Percentiles rank a stretch among this genome's conserved stretches.
Conservation (phyloP, 2,113 vertebrate genomes). For the Nanorana parkeri region DNA sequence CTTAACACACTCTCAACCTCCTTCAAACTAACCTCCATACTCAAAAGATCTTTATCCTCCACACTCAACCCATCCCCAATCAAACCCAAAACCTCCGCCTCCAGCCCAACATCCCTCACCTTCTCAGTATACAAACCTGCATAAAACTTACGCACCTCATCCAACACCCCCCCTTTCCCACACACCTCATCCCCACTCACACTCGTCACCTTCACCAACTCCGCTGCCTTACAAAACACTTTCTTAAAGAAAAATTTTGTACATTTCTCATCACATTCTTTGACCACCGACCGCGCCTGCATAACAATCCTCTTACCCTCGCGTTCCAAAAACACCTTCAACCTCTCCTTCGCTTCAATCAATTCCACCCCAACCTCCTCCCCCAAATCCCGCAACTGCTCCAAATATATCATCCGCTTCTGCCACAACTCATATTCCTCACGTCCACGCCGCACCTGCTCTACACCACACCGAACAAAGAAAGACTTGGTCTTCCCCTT, state of each 20-base stretch:
- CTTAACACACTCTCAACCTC: neutral
- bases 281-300: neutral
- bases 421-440: neutral
- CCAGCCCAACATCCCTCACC: neutral
- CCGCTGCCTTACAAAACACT: neutral
- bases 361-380: neutral
- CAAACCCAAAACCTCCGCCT: neutral
- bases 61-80: neutral
- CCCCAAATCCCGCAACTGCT: neutral
- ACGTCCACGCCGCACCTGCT: neutral
- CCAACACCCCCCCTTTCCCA: too few relatives aligned
- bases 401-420: neutral
- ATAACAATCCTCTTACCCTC: neutral
- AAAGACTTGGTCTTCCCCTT: neutral
- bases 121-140: neutral
- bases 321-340: neutral
- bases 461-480: neutral
- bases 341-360: neutral
- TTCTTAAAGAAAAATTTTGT: conserved; percentile 9
- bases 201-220: too few relatives aligned
- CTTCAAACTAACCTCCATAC: too few relatives aligned
- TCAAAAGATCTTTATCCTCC: neutral
- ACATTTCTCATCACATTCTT: conserved; percentile 28
- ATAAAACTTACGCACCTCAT: neutral
- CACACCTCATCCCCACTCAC: neutral